Evolutionary conservation across 2,113 vertebrate genomes (phyloP), one percentile per base, ranked within the genome.

Genomic region (Pycnonotus jocosus): DNA sequence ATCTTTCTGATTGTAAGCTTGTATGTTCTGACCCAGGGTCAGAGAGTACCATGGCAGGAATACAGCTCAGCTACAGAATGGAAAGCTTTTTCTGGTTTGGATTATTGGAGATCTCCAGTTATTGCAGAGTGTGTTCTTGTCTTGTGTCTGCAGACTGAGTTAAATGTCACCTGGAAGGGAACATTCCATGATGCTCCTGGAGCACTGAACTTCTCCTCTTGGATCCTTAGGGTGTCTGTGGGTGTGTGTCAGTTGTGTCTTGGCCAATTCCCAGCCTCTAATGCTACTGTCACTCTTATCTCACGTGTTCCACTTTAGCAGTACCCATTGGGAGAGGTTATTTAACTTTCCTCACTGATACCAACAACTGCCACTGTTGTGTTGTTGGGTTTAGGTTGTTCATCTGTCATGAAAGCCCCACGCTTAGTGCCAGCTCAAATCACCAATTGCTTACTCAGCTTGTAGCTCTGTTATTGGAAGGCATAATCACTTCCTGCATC

Each of bases 11-110:
- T 66, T 91, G 72, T 40, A 66, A 73, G 79, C 61, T 70, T 79
- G 84, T 93, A 70, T 81, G 71, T 86, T 91, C 92, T 93, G 91
- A 92, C 89, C 82, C 60, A 40, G 82, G 90, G 91, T 95, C 95
- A 95, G 45, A 88, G 85, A 71, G 68, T 85, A 80, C 86, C 47
- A 33, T 37, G 69, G 86, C 84, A 71, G 80, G 85, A 88, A 81
- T 86, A 90, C 81, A 89, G 54, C 74, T 61, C 66, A 71, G 56
- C 58, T 58, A 42, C 37, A 78, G 73, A 88, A 72, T 82, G 64
- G 78, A 94, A 87, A 91, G 70, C 56, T 81, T 84, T 84, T 79
- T 82, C 92, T 92, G 95, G 42, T 86, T 96, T 89, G 73, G 58
- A 83, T 95, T 93, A 92, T 40, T 71, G 65, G 81, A 47, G 70